Base-by-base conservation (phyloP, 2,113 vertebrate genomes). In the Phrynocephalus versicolor region DNA sequence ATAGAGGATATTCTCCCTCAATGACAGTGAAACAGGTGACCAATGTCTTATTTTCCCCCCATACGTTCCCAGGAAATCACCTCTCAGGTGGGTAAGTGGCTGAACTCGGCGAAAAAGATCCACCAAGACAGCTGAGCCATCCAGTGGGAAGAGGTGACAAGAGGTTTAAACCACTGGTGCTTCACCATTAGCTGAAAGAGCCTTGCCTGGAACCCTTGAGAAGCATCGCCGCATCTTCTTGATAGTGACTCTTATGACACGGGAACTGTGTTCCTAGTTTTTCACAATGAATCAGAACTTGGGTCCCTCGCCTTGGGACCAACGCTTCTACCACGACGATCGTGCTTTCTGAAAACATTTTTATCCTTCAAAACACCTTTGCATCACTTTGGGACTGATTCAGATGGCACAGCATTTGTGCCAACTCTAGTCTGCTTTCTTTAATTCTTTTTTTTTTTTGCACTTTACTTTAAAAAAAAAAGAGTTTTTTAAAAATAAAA, bases 1-100 rank as follows among this genome's bases (percentile, higher is more conserved):
- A 64, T 19, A 19, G 1, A 25, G 60, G 64, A 65, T 25, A 27
- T 21, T 23, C 13, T 27, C 51, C 3, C 9, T 41, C 13, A 39
- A 67, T 7, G 4, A 3, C 14, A 21, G 5, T 27, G 57, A 19
- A 37, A 25, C 18, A 18, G 15, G 27, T 6, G n/a, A 10, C 70
- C 7, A 76, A 21, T 10, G 45, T 3, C 2, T 76, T 41, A 35
- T 27, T n/a, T 25, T 10, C 25, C 25, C 25, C 3, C 3, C n/a
- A n/a, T n/a, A n/a, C n/a, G n/a, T n/a, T n/a, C 16, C 3, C 76
- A 87, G 86, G 16, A 60, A 76, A 87, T 87, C 14, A 21, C 30
- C 33, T 13, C 70, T 4, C 94, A 90, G 8, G 94, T 97, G 73
- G 81, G 78, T 23, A 33, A 57, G 6, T 97, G 97, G 96, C 90